phyloP scores from a whole-genome alignment of 2,797 vertebrate genomes.

The Rhynchonycteris naso region DNA sequence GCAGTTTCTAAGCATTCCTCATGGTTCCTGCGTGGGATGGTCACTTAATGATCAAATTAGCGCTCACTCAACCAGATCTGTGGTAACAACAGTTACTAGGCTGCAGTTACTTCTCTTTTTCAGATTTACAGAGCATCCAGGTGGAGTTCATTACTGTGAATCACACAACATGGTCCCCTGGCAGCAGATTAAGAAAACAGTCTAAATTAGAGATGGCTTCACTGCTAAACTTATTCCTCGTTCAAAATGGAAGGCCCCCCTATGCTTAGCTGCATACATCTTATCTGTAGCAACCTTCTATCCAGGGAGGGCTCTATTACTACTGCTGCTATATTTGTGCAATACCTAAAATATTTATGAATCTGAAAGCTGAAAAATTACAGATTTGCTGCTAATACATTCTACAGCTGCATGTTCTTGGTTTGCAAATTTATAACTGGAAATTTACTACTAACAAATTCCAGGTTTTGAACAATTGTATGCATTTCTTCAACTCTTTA shows the following conservation, averaged over 20 bases:
- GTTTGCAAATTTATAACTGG: slow-evolving; percentile 72
- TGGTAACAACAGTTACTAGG: slow-evolving; percentile 51
- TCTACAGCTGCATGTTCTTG: slow-evolving; percentile 74
- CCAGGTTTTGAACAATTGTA: slow-evolving; percentile 70
- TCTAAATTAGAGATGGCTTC: slow-evolving; percentile 80
- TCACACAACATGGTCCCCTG: slow-evolving; percentile 79
- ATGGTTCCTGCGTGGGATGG: slow-evolving; percentile 57
- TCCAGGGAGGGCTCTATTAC: slow-evolving; percentile 74
- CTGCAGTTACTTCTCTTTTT: slow-evolving; percentile 42
- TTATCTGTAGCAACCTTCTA: slow-evolving; percentile 73
- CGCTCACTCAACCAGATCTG: slow-evolving; percentile 74
- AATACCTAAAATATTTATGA: slow-evolving; percentile 85
- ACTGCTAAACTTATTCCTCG: slow-evolving; percentile 69
- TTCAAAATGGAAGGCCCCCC: slow-evolving; percentile 72
- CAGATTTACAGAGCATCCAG: slow-evolving; percentile 81
- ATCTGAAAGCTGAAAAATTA: slow-evolving; percentile 78
- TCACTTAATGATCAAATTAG: slow-evolving; percentile 79
- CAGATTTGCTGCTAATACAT: slow-evolving; percentile 76
- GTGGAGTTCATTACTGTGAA: slow-evolving; percentile 84
- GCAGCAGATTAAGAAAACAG: slow-evolving; percentile 82
- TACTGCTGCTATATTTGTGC: slow-evolving; percentile 78
- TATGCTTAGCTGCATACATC: slow-evolving; percentile 59
- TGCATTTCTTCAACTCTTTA: background rate
- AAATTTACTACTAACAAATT: slow-evolving; percentile 74
- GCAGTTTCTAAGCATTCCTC: slow-evolving; percentile 31